These are phyloP conservation scores for Tanytarsus gracilentus DNA, from an alignment of 2,888 invertebrate species.

Conservation along the genomic window DNA sequence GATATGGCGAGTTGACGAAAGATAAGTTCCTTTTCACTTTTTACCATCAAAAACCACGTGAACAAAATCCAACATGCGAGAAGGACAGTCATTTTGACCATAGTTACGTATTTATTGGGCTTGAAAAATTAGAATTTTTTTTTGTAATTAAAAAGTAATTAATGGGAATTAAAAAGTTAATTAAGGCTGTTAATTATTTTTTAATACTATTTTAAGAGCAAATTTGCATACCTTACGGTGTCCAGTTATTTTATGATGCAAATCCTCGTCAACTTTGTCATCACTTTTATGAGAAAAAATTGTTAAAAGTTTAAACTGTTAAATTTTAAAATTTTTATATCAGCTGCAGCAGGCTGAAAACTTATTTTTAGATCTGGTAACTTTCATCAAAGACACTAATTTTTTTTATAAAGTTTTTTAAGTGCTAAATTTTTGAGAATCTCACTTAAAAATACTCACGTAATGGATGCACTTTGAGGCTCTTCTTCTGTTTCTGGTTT, in stretches of 20 bases:
- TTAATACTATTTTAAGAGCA: background rate
- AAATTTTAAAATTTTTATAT: no score
- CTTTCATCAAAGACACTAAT: no score
- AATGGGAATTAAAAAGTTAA: background rate
- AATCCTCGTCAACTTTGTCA: background rate
- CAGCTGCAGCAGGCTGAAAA: no score
- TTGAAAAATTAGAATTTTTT: conserved; percentile 33
- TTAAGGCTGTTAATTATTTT: background rate
- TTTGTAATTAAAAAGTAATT: background rate
- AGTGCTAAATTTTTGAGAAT: no score
- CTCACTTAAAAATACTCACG: no score
- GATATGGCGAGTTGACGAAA: conserved; percentile 18
- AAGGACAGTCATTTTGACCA: conserved; percentile 45
- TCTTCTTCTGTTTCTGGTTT: conserved; percentile 31
- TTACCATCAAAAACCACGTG: conserved; percentile 27
- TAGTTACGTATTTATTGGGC: conserved; percentile 39
- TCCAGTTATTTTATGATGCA: background rate
- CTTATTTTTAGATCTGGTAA: no score
- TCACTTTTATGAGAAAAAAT: no score
- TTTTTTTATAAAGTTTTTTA: no score
- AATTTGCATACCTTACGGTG: background rate
- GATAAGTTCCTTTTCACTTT: conserved; percentile 34
- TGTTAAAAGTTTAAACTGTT: no score
- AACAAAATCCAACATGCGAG: conserved; percentile 21
- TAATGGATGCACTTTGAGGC: no score